A percentile compares a stretch with the other conserved stretches of the same genome.
Conservation (phyloP, 2,797 vertebrate species). For the Astyanax mexicanus region DNA sequence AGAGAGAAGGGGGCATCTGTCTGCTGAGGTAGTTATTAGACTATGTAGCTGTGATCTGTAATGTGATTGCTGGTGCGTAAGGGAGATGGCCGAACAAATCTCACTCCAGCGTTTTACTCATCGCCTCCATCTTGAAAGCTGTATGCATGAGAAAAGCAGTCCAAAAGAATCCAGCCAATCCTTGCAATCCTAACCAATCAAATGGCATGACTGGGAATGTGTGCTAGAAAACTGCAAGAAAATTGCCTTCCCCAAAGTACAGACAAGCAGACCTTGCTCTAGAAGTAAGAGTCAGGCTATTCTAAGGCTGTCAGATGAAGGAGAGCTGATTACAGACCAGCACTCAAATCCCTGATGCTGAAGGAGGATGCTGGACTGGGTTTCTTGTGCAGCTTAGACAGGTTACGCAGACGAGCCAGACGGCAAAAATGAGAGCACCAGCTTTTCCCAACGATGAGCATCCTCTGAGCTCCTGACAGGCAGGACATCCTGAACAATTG, state of each 20-base stretch:
- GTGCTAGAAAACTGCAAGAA: constrained; percentile 12
- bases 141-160: constrained; percentile 13
- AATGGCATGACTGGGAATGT: not conserved
- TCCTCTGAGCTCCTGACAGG: not conserved
- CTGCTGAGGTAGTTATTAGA: constrained; percentile 4
- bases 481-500: not conserved
- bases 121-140: constrained; percentile 31
- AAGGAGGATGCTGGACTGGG: constrained; percentile 9
- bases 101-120: constrained; percentile 33
- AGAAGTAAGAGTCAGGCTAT: not conserved
- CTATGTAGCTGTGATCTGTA: constrained; percentile 19
- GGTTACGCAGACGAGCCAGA: not conserved
- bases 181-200: not conserved
- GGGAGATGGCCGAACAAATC: constrained; percentile 39
- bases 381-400: not conserved
- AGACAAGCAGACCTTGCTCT: not conserved
- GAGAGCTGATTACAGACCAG: not conserved
- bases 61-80: constrained; percentile 22
- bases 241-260: constrained; percentile 1
- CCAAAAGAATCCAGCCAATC: not conserved
- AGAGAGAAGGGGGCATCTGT: not conserved
- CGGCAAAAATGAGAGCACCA: not conserved
- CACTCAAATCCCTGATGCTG: constrained; percentile 9
- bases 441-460: not conserved
- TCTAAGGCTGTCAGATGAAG: constrained; percentile 14